Percentiles rank a stretch among this genome's conserved stretches.
phyloP scores from a whole-genome alignment of 2,797 vertebrate genomes.

The Coregonus ussuriensis region DNA sequence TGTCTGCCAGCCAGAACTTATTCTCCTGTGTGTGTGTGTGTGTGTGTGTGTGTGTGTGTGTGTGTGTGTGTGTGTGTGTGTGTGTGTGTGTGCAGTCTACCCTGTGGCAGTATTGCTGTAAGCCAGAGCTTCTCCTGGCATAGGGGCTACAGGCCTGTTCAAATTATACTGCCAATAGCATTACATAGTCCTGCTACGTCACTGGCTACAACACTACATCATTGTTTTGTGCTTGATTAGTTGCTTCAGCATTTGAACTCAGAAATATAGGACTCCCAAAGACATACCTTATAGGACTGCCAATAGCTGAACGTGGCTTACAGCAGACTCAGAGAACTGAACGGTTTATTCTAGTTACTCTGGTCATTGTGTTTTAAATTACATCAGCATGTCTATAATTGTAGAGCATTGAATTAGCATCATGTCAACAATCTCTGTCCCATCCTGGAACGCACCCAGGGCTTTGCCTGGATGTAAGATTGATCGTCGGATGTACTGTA shows the following conservation, averaged over 20 bases:
- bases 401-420: not conserved
- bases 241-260: not conserved
- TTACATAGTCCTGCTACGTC: not conserved
- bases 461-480: not conserved
- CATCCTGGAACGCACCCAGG: no score
- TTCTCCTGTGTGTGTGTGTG: not conserved
- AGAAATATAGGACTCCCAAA: constrained; percentile 11
- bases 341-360: not conserved
- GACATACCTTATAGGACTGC: not conserved
- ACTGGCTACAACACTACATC: not conserved
- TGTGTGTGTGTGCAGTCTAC: not conserved
- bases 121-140: not conserved
- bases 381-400: not conserved
- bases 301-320: constrained; percentile 10
- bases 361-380: not conserved
- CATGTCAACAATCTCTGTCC: not conserved
- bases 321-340: not conserved
- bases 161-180: not conserved
- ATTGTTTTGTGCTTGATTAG: not conserved
- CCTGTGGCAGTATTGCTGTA: constrained; percentile 11
- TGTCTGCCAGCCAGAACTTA: not conserved
- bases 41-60: not conserved
- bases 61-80: not conserved
- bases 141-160: not conserved
- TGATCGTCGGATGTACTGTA: not conserved